Conservation (phyloP, 1,140 invertebrate species). For the Diachasma alloeum region DNA sequence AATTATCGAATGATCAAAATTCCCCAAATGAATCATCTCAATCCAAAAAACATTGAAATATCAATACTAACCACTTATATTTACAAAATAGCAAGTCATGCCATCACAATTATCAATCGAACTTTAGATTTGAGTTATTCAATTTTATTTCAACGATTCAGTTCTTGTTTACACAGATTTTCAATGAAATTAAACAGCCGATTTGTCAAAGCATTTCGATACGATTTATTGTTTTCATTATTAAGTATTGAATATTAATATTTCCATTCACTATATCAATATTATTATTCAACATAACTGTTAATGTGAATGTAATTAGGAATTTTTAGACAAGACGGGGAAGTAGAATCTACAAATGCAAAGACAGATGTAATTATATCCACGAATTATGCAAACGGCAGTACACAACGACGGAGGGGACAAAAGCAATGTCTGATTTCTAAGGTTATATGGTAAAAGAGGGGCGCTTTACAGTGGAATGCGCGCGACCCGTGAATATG, state of each 20-base stretch:
- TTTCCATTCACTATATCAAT: too few relatives aligned
- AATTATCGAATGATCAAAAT: neutral
- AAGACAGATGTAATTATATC: neutral
- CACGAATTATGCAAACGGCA: neutral
- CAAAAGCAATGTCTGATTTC: constrained; percentile 35
- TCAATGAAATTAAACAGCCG: neutral
- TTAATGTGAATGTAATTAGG: neutral
- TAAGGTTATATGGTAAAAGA: constrained; percentile 39
- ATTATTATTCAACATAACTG: too few relatives aligned
- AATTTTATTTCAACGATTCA: too few relatives aligned
- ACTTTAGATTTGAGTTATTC: neutral
- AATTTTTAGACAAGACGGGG: neutral
- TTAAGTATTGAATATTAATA: neutral
- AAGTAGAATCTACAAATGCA: neutral
- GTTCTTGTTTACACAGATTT: neutral
- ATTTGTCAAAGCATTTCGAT: neutral
- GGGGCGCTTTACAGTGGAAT: constrained; percentile 41
- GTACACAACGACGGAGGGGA: constrained; percentile 9
- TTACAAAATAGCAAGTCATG: constrained; percentile 51
- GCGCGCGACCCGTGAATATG: constrained; percentile 37
- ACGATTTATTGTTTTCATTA: neutral
- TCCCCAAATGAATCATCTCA: neutral
- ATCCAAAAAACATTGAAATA: neutral
- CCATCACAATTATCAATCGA: constrained; percentile 37
- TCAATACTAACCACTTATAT: constrained; percentile 45